Conservation (phyloP, 2,888 invertebrate species). For the Rhamnusium bicolor region DNA sequence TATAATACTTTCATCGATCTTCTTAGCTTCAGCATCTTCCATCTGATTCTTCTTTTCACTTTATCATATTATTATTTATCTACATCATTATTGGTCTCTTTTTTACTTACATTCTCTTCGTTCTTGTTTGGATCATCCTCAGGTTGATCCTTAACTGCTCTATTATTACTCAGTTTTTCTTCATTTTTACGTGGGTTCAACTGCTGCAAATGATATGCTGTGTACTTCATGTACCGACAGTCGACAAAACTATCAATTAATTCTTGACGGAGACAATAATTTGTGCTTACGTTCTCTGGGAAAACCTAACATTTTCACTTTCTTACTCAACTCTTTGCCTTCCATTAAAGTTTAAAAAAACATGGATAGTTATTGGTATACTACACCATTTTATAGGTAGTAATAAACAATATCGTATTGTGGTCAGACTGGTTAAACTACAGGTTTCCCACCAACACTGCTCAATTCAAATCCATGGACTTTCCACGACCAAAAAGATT, state of each 20-base stretch:
- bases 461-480: no score
- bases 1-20: slow-evolving; percentile 91
- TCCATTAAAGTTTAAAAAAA: slow-evolving; percentile 82
- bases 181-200: slow-evolving; percentile 81
- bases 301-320: slow-evolving; percentile 90
- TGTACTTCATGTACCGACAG: slow-evolving; percentile 93
- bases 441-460: no score
- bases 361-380: no score
- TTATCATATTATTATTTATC: slow-evolving; percentile 76
- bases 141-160: slow-evolving; percentile 64
- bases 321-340: slow-evolving; percentile 88
- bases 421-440: no score
- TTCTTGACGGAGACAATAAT: slow-evolving; percentile 95
- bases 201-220: slow-evolving; percentile 95
- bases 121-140: slow-evolving; percentile 65
- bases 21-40: slow-evolving; percentile 90
- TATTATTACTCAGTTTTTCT: slow-evolving; percentile 57
- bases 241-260: slow-evolving; percentile 97
- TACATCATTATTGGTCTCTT: slow-evolving; percentile 74
- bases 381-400: no score
- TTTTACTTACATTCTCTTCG: slow-evolving; percentile 65
- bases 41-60: slow-evolving; percentile 64
- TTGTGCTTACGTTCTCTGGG: slow-evolving; percentile 97
- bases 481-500: no score
- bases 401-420: no score